These are phyloP conservation scores for Phenganax subtilis DNA, from an alignment of 92 coral and sea anemone genomes.

Conservation along the genomic window DNA sequence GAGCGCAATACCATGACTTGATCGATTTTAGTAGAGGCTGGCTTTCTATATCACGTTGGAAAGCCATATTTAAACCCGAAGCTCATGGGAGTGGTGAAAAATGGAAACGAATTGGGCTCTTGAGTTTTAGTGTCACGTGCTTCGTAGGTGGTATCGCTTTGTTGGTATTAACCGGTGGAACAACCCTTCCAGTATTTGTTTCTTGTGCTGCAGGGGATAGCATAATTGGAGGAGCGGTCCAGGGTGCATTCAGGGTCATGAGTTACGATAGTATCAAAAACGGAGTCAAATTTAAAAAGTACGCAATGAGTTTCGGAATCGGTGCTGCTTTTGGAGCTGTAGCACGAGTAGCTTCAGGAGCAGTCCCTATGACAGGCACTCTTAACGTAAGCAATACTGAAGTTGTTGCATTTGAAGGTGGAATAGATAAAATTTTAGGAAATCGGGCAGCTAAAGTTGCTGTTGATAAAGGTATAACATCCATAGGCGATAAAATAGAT, in stretches of 20 bases:
- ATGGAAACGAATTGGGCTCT: slow-evolving; percentile 12
- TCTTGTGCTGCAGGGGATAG: not conserved
- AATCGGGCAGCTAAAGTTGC: no score
- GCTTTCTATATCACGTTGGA: slow-evolving; percentile 19
- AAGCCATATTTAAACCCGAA: slow-evolving; percentile 28
- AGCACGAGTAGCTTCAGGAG: slow-evolving; percentile 16
- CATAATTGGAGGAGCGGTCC: slow-evolving; percentile 9
- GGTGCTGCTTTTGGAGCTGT: slow-evolving; percentile 28
- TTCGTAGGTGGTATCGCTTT: slow-evolving; percentile 6
- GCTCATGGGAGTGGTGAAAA: not conserved
- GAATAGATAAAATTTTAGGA: no score
- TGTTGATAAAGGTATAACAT: no score
- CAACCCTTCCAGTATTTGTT: slow-evolving; percentile 7
- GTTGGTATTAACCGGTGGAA: slow-evolving; percentile 4
- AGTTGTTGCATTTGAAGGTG: no score
- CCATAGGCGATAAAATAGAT: no score
- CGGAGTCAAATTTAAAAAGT: slow-evolving; percentile 10
- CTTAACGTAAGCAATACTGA: not conserved
- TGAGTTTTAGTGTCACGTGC: not conserved
- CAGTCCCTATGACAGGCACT: not conserved
- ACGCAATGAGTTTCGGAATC: not conserved
- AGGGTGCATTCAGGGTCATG: slow-evolving; percentile 5
- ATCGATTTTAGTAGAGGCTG: slow-evolving; percentile 16
- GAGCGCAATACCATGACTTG: slow-evolving; percentile 27
- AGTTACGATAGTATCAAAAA: slow-evolving; percentile 8